Percentiles rank a stretch among this genome's conserved stretches.
Evolutionary conservation across 1,140 invertebrate genomes (phyloP).

Genomic region (Pristionchus pacificus): DNA sequence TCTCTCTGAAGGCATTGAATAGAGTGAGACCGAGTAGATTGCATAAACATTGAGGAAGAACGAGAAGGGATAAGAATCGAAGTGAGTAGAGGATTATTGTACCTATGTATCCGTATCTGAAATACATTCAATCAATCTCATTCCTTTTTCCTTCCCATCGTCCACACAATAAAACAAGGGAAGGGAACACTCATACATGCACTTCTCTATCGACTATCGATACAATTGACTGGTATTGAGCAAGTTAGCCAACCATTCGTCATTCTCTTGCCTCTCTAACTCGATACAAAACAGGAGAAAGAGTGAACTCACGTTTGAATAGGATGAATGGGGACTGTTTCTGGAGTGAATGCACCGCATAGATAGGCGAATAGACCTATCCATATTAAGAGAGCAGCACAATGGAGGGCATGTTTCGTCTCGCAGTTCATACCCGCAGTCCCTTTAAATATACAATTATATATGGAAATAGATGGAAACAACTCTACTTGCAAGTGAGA

Average conservation of each 20-base stretch:
- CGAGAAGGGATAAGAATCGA: slow-evolving; percentile 76
- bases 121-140: slow-evolving; percentile 24
- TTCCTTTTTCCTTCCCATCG: not conserved
- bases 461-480: not conserved
- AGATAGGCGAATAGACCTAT: slow-evolving; percentile 31
- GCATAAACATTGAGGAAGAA: slow-evolving; percentile 72
- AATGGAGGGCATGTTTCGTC: slow-evolving; percentile 33
- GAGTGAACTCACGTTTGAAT: not conserved
- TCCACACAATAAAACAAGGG: too few species aligned
- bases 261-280: not conserved
- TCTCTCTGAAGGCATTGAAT: slow-evolving; percentile 91
- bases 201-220: not conserved
- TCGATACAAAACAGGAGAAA: too few species aligned
- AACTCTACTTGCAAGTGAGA: not conserved
- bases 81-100: slow-evolving; percentile 73
- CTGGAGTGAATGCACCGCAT: slow-evolving; percentile 22
- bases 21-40: slow-evolving; percentile 83
- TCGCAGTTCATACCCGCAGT: slow-evolving; percentile 29
- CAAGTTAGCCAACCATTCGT: not conserved
- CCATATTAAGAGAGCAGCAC: slow-evolving; percentile 23
- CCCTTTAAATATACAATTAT: not conserved
- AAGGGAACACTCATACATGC: not conserved
- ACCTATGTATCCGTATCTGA: slow-evolving; percentile 49
- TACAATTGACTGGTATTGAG: not conserved
- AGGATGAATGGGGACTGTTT: not conserved